Evolutionary conservation across 1,140 invertebrate species (phyloP).

Genomic region (Musca domestica): DNA sequence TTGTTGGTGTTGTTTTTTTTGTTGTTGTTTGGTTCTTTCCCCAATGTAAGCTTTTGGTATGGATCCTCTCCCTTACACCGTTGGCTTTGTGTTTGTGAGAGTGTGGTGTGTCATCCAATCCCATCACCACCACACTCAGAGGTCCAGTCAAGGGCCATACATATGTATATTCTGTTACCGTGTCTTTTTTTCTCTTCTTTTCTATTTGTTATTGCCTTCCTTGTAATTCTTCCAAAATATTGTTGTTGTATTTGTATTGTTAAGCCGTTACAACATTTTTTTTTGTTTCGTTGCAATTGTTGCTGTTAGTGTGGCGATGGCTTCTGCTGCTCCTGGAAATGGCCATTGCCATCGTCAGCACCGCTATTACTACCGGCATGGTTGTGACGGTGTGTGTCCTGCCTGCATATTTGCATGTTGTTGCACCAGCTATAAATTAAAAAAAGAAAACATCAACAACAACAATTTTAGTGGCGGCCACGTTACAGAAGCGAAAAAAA

Average conservation of each 20-base stretch:
- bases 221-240: conserved; percentile 5
- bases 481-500: too few species aligned
- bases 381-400: background rate
- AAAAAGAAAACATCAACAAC: conserved; percentile 4
- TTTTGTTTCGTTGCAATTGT: conserved; percentile 17
- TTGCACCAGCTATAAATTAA: background rate
- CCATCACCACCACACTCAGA: too few species aligned
- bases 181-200: too few species aligned
- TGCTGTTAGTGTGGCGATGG: background rate
- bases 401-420: conserved; percentile 4
- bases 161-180: too few species aligned
- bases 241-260: conserved; percentile 21
- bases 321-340: too few species aligned
- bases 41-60: background rate
- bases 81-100: background rate
- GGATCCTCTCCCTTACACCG: background rate
- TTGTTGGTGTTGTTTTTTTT: background rate
- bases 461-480: too few species aligned
- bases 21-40: background rate
- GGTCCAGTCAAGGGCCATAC: too few species aligned
- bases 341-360: background rate
- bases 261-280: conserved; percentile 19
- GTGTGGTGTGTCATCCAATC: too few species aligned
- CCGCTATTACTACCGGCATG: background rate
- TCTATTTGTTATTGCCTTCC: too few species aligned